Evolutionary conservation across 2,797 vertebrate species (phyloP), one percentile per base, ranked within the genome.

Genomic region (Sarcophilus harrisii): DNA sequence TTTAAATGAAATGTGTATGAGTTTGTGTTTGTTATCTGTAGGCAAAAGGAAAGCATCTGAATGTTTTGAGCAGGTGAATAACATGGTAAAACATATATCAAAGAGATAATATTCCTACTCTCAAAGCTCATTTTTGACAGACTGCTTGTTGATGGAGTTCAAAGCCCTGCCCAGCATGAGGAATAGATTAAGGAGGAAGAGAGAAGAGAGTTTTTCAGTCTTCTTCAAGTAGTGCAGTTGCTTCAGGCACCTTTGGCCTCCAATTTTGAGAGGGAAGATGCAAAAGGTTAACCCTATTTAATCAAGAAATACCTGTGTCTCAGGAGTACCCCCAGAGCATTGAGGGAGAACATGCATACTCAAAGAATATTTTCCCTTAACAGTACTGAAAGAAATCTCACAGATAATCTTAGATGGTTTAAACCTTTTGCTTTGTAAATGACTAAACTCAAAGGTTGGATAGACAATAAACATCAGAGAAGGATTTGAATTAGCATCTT

Each of bases 301-400:
- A 18, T 38, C 5, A 38, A 38, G 16, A 73, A 16, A 38, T 21
- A 21, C 5, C 66, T 1, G 32, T 73, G 32, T 73, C 66, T 73
- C 16, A 38, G 16, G 16, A 4, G 2, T 73, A 73, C n/a, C 16
- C 14, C 16, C n/a, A 38, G 32, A 73, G 66, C 6, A 38, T 16
- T 73, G 66, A 38, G n/a, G 5, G n/a, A 6, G n/a, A 73, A 18
- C 16, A 38, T 38, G 0, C 3, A 45, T 10, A 9, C 73, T 24
- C 38, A 32, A 94, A 92, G 13, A 55, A 27, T 5, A 73, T 94
- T 91, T 93, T 81, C 4, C n/a, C 91, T 93, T 92, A 24, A 81
- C 0, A 11, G 73, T 24, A 81, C 38, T 45, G 73, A 8, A 73
- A 38, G n/a, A 38, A 8, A 81, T 81, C n/a, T 81, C n/a, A 73